These are phyloP conservation scores for Drosophila lacteicornis DNA, from an alignment of 1,140 invertebrate species.

Conservation along the genomic window DNA sequence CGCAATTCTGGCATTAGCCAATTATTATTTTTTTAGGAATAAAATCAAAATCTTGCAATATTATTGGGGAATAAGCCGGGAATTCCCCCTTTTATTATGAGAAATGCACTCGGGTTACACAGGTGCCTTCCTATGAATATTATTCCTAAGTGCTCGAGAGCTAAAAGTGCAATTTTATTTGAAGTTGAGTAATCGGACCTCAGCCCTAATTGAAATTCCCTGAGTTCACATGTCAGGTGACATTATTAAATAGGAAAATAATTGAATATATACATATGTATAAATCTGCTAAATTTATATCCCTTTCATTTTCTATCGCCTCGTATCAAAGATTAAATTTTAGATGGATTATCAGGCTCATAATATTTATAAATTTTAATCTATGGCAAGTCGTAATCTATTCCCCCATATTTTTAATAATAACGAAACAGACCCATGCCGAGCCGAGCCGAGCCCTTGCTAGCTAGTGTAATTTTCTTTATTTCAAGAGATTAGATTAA, in stretches of 20 bases:
- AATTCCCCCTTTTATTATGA: not conserved
- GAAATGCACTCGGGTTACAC: not conserved
- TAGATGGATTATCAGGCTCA: not conserved
- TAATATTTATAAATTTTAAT: not conserved
- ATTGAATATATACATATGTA: not conserved
- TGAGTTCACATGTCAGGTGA: not conserved
- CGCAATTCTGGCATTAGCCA: not conserved
- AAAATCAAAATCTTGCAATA: not conserved
- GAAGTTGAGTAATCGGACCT: not conserved
- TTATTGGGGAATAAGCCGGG: not conserved
- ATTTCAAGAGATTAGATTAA: constrained; percentile 58
- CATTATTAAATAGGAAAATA: not conserved
- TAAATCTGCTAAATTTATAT: not conserved
- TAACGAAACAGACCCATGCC: not conserved
- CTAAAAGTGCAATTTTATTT: not conserved
- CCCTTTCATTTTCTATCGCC: constrained; percentile 12
- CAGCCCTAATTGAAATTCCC: too few relatives aligned
- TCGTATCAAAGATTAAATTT: not conserved
- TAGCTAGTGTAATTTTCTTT: constrained; percentile 53
- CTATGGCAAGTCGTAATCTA: not conserved
- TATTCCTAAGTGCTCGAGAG: too few relatives aligned
- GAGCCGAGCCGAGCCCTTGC: not conserved
- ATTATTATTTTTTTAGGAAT: too few relatives aligned
- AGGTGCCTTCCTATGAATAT: not conserved
- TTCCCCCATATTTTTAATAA: not conserved